Conservation (phyloP, 2,797 vertebrate species). For the Sebastes jordani region DNA sequence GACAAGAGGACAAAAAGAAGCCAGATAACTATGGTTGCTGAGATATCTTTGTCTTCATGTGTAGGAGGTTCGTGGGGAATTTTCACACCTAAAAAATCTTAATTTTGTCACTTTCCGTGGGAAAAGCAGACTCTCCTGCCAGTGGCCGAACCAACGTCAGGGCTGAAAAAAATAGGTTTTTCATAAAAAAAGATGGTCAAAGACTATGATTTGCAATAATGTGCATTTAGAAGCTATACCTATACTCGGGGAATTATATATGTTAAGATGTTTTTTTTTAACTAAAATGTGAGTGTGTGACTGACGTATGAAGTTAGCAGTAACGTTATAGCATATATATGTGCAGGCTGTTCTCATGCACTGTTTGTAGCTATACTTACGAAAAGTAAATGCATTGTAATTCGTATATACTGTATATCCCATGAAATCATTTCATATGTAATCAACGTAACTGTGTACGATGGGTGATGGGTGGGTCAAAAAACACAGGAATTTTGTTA, state of each 20-base stretch:
- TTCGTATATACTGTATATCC: too few species aligned
- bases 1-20: neutral
- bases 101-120: neutral
- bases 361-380: too few species aligned
- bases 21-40: neutral
- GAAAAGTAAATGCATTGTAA: too few species aligned
- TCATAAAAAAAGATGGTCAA: neutral
- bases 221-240: neutral
- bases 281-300: too few species aligned
- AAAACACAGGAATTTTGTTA: too few species aligned
- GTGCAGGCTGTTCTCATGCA: too few species aligned
- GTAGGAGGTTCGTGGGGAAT: neutral
- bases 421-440: too few species aligned
- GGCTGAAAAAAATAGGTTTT: neutral
- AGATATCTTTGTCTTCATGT: neutral
- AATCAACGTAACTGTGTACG: fast-evolving
- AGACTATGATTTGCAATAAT: neutral
- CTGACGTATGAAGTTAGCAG: too few species aligned
- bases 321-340: too few species aligned
- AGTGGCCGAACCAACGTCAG: neutral
- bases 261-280: too few species aligned
- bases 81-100: neutral
- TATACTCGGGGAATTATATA: neutral
- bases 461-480: too few species aligned
- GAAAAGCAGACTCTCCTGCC: neutral